Evolutionary conservation across 37 sponge, comb jelly and placozoan species (phyloP).

Genomic region (Eunapius fragilis): DNA sequence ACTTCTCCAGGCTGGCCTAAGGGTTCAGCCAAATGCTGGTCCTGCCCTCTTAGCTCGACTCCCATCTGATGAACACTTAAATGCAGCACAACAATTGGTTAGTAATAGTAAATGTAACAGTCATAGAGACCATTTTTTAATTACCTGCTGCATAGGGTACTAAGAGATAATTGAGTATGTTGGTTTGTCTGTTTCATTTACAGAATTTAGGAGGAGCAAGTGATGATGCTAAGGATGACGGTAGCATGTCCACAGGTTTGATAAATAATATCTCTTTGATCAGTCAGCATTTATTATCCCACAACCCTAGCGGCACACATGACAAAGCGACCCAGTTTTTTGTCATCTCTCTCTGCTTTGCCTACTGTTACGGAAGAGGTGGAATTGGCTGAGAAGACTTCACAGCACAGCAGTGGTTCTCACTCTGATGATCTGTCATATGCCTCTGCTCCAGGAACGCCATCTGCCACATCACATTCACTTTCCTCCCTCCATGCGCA

Average conservation of each 20-base stretch:
- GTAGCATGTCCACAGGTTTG: background rate
- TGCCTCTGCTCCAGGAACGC: background rate
- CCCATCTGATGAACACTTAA: background rate
- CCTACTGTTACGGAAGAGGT: background rate
- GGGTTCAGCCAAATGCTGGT: constrained; percentile 26
- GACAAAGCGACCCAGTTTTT: background rate
- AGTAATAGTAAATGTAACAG: too few species aligned
- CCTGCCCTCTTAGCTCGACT: constrained; percentile 8
- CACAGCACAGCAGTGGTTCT: background rate
- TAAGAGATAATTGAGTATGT: too few species aligned
- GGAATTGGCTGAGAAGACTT: background rate
- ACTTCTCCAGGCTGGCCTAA: constrained; percentile 17
- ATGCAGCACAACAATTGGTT: background rate
- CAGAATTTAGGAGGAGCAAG: background rate
- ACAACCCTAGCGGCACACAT: background rate
- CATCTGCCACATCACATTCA: background rate
- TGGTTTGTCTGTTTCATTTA: background rate
- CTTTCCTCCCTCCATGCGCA: background rate
- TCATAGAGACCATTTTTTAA: too few species aligned
- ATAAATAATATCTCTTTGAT: background rate
- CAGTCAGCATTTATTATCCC: background rate
- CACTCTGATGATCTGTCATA: background rate
- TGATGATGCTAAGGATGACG: background rate
- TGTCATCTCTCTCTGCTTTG: background rate
- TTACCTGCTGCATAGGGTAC: too few species aligned